Base-by-base conservation (phyloP, 2,797 vertebrate genomes). In the Acipenser oxyrinchus region DNA sequence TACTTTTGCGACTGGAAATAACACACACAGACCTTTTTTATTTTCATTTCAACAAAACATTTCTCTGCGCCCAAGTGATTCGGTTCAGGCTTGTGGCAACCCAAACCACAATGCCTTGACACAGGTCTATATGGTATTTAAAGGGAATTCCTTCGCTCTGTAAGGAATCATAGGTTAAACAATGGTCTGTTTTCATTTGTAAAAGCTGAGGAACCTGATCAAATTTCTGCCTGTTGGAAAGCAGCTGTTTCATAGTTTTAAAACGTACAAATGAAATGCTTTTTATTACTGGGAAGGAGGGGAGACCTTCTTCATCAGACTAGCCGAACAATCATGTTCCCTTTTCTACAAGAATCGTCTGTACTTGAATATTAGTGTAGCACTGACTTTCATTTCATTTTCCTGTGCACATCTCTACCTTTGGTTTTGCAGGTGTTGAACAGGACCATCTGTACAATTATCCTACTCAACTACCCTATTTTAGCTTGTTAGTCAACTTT, bases 191-290 rank as follows among this genome's bases (percentile, higher is more conserved):
- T 37, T 37, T 37, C 23, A 37, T 37, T 37, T 37, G 23, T 37
- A 37, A 37, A 37, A 37, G 23, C 23, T 37, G 4, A 37, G 2
- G 23, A 71, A 80, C 78, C 75, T 71, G 68, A 78, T 78, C 68
- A 82, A 80, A 84, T 89, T 88, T 89, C 74, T 37, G 23, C 2
- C 23, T 37, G 23, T 37, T 37, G 23, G 23, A 89, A 88, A 90
- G 86, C 88, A 90, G 87, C 87, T 86, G 86, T 86, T 84, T 69
- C 71, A 71, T 80, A 64, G 63, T 71, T 72, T 78, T 81, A 73
- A 49, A 68, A 75, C 59, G 23, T 68, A 71, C 48, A 68, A 65
- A 69, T 64, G 72, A 50, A 63, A 57, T 52, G 23, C 23, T 37
- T 37, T 37, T 37, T 37, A 37, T 37, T 4, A 37, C 23, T 37